Evolutionary conservation across 2,888 invertebrate species (phyloP).

Genomic region (Mylabris sibirica): DNA sequence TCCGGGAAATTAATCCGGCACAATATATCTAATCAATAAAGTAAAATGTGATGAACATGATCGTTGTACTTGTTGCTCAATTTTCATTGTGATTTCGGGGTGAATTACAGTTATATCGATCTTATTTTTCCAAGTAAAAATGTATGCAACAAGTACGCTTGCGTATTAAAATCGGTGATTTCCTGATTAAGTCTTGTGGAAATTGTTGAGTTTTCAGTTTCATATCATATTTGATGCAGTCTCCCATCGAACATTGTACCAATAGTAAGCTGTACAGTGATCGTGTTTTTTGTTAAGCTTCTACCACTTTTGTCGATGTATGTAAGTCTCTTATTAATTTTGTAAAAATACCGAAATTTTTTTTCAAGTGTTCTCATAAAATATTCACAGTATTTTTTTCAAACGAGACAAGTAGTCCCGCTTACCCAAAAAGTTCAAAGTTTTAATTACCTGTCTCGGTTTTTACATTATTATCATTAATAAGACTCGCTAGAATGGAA

Average conservation of each 20-base stretch:
- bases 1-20: background rate
- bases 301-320: background rate
- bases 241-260: background rate
- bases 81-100: slow-evolving; percentile 39
- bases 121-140: slow-evolving; percentile 43
- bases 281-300: background rate
- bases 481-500: too few species aligned
- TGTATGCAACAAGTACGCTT: slow-evolving; percentile 51
- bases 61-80: slow-evolving; percentile 44
- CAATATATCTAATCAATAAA: background rate
- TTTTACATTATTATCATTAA: too few species aligned
- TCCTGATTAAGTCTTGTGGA: slow-evolving; percentile 40
- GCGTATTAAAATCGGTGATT: slow-evolving; percentile 44
- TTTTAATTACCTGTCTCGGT: background rate
- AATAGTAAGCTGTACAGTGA: background rate
- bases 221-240: background rate
- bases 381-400: slow-evolving; percentile 10
- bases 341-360: slow-evolving; percentile 9
- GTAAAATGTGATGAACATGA: background rate
- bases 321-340: slow-evolving; percentile 16
- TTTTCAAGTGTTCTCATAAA: slow-evolving; percentile 12
- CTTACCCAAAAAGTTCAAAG: background rate
- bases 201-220: slow-evolving; percentile 42
- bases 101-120: slow-evolving; percentile 47
- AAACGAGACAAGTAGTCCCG: background rate